A percentile compares a stretch with the other conserved stretches of the same genome.
Conservation (phyloP, 2,888 invertebrate genomes). For the Megalurothrips usitatus region DNA sequence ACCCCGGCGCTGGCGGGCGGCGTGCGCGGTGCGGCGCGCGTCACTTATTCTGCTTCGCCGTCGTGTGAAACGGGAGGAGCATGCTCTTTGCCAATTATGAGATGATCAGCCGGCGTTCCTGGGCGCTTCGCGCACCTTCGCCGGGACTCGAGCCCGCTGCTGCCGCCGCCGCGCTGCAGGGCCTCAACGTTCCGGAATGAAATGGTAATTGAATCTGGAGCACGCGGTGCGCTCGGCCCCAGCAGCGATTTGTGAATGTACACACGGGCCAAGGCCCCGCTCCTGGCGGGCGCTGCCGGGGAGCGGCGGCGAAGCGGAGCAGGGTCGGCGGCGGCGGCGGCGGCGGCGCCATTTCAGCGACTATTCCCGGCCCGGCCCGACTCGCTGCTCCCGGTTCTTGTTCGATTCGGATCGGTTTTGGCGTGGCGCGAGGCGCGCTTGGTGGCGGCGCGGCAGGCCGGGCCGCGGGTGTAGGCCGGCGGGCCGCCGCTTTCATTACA, state of each 20-base stretch:
- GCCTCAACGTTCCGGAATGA: not conserved
- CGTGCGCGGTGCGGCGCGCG: no score
- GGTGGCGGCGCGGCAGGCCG: not conserved
- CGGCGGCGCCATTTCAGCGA: not conserved
- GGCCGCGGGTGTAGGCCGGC: not conserved
- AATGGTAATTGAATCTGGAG: conserved; percentile 21
- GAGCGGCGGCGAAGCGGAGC: no score
- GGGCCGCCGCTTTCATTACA: conserved; percentile 1
- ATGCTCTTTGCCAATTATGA: no score
- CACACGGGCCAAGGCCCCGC: not conserved
- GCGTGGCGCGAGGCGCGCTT: not conserved
- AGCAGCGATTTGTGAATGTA: not conserved
- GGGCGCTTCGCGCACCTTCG: no score
- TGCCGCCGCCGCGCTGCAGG: no score
- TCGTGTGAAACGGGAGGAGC: no score
- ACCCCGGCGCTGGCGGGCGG: no score
- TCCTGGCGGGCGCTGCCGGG: no score
- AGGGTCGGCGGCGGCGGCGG: not conserved
- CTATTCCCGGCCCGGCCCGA: not conserved
- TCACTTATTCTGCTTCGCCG: no score
- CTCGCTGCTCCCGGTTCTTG: not conserved
- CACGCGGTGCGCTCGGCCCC: not conserved
- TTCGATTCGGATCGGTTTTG: not conserved
- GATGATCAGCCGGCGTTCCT: no score
- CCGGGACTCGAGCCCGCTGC: no score